Base-by-base conservation (phyloP, 2,888 invertebrate species). In the Tromatobia lineatoria region DNA sequence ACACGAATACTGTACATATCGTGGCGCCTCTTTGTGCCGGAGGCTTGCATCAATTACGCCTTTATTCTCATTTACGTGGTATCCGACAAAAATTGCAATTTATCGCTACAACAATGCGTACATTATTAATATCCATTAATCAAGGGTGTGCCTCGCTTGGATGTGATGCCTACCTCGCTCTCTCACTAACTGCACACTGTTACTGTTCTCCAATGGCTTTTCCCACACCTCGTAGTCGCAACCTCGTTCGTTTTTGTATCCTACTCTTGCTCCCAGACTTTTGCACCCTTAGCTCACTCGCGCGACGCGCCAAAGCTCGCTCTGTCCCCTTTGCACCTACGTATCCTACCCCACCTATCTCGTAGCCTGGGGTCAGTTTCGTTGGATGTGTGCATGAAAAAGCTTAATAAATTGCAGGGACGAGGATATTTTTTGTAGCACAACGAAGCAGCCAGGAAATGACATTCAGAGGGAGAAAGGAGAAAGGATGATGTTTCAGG, bases 71-170 rank as follows among this genome's bases (percentile, higher is more conserved):
- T 86, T 88, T 86, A 78, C 64, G 54, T 50, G 70, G 52, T 61
- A 66, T 81, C 78, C 61, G 66, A 79, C 73, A 89, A 89, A 90
- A 87, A 90, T 87, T 80, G 87, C 89, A 85, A 91, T 91, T 89
- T 89, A 90, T 90, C 88, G 87, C 82, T 61, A 82, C 81, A 82
- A 87, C 88, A 88, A 87, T 87, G 86, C 85, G 79, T 77, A 83
- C 83, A 88, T 90, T 91, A 90, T 91, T 90, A 90, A 92, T 90
- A 88, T 88, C 88, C 90, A 92, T 91, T 91, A 91, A 91, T 91
- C 91, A 91, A 87, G 78, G 59, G 61, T 69, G 61, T 75, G 83
- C 78, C 81, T 76, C 61, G 45, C 20, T 59, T 57, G 61, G 23
- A 29, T 54, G 59, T 34, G 69, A 70, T 42, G 34, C 34, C 47